phyloP scores from a whole-genome alignment of 2,797 vertebrate genomes.

The Myripristis murdjan region DNA sequence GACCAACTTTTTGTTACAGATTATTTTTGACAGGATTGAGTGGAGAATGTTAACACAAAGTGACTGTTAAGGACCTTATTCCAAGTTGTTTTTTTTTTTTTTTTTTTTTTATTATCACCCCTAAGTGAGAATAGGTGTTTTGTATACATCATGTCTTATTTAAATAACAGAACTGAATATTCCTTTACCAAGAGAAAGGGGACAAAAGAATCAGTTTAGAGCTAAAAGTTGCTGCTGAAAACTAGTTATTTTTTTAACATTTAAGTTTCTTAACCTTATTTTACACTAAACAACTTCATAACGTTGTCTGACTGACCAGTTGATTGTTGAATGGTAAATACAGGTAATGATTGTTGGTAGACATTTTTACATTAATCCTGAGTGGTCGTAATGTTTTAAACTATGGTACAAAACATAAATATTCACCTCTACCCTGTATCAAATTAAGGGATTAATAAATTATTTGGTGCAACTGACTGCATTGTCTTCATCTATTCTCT shows the following conservation, averaged over 20 bases:
- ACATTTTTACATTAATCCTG: conserved; percentile 53
- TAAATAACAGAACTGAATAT: background rate
- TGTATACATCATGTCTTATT: background rate
- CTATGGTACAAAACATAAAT: conserved; percentile 41
- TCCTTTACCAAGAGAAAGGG: background rate
- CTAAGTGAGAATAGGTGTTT: too few relatives aligned
- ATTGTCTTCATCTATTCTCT: background rate
- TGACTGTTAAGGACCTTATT: too few relatives aligned
- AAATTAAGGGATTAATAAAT: conserved; percentile 67
- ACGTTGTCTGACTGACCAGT: conserved; percentile 54
- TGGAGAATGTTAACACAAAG: too few relatives aligned
- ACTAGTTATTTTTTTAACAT: background rate
- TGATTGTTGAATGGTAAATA: conserved; percentile 63
- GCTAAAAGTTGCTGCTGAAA: conserved; percentile 43
- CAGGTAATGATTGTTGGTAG: conserved; percentile 21
- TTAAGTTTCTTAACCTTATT: conserved; percentile 53
- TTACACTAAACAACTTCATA: conserved; percentile 1
- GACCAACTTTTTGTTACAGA: too few relatives aligned
- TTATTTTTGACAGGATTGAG: too few relatives aligned
- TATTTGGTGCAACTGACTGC: conserved; percentile 55
- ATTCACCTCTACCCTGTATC: conserved; percentile 65
- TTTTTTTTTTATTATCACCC: too few relatives aligned
- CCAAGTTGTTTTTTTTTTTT: too few relatives aligned
- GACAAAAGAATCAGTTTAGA: accelerated
- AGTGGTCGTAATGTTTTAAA: conserved; percentile 58